These are phyloP conservation scores for Dolichomitus sp. DNA, from an alignment of 2,888 invertebrate genomes.

Conservation along the genomic window DNA sequence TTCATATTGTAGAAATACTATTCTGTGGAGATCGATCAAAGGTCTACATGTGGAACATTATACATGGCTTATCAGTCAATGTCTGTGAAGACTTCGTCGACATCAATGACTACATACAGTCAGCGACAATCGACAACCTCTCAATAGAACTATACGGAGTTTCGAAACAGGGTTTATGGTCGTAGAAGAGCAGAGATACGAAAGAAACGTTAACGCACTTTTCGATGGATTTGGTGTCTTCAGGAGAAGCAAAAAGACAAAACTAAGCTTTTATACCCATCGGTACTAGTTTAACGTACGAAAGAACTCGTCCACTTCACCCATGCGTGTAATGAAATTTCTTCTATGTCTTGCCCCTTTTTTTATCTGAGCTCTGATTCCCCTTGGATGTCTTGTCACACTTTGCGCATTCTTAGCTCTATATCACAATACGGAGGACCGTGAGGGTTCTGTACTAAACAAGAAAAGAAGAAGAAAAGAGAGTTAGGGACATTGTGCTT, in stretches of 20 bases:
- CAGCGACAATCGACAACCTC: not conserved
- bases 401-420: not conserved
- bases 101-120: not conserved
- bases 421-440: not conserved
- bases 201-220: slow-evolving; percentile 35
- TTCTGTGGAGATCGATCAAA: not conserved
- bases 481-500: slow-evolving; percentile 4
- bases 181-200: not conserved
- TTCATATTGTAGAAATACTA: no score
- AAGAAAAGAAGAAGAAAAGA: slow-evolving; percentile 1
- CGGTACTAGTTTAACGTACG: not conserved
- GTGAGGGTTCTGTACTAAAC: not conserved
- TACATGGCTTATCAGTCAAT: not conserved
- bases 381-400: slow-evolving; percentile 12
- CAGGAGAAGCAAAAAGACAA: slow-evolving; percentile 8
- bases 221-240: slow-evolving; percentile 15
- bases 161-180: not conserved
- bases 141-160: not conserved
- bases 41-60: not conserved
- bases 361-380: slow-evolving; percentile 11
- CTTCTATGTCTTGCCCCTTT: slow-evolving; percentile 12
- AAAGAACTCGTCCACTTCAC: slow-evolving; percentile 22
- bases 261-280: slow-evolving; percentile 28
- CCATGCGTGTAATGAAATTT: slow-evolving; percentile 50
- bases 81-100: not conserved